Percentiles rank a stretch among this genome's conserved stretches.
phyloP scores from a whole-genome alignment of 2,888 invertebrate genomes.

The Lepidocyrtinus sp. region DNA sequence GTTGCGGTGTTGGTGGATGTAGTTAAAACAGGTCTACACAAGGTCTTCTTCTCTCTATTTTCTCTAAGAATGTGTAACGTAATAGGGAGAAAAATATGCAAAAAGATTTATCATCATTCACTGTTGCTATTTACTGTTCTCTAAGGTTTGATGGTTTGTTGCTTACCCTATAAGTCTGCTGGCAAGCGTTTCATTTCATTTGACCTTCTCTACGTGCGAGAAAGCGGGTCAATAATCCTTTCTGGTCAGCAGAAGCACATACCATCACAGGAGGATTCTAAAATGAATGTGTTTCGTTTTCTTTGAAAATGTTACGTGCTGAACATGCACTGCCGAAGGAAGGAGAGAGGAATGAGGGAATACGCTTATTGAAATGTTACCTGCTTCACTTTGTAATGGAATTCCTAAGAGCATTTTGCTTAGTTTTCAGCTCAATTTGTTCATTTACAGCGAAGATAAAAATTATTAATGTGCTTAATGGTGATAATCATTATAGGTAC shows the following conservation, averaged over 20 bases:
- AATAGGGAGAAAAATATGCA: constrained; percentile 1
- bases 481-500: background rate
- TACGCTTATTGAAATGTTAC: too few species aligned
- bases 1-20: constrained; percentile 16
- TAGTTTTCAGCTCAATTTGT: constrained; percentile 1
- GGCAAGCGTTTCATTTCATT: constrained; percentile 49
- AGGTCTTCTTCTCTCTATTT: background rate
- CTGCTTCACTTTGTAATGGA: too few species aligned
- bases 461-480: background rate
- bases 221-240: constrained; percentile 54
- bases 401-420: too few species aligned
- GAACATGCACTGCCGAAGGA: too few species aligned
- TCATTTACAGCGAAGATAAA: background rate
- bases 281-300: too few species aligned
- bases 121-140: background rate
- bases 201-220: constrained; percentile 45
- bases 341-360: too few species aligned
- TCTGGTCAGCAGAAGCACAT: constrained; percentile 2
- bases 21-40: constrained; percentile 8
- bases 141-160: too few species aligned
- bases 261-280: too few species aligned
- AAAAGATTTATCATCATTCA: background rate
- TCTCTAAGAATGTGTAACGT: background rate
- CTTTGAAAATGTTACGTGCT: too few species aligned
- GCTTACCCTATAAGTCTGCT: too few species aligned